phyloP scores from a whole-genome alignment of 2,888 invertebrate genomes.

The Tyria jacobaeae region DNA sequence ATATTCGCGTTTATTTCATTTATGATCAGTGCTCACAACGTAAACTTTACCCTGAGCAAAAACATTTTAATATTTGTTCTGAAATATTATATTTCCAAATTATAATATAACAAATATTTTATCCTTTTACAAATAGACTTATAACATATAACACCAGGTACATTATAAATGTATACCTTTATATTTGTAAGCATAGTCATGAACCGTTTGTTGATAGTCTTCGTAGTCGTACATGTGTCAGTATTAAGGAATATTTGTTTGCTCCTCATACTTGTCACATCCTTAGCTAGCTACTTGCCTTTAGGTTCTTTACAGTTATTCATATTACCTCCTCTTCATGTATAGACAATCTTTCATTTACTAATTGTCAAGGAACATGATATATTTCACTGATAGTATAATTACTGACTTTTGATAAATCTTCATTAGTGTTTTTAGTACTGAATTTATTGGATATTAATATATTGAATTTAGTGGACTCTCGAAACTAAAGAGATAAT shows the following conservation, averaged over 20 bases:
- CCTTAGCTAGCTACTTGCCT: slow-evolving; percentile 8
- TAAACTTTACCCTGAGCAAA: too few relatives aligned
- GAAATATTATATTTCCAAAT: too few relatives aligned
- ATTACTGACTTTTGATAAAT: slow-evolving; percentile 26
- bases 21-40: too few relatives aligned
- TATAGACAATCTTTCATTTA: slow-evolving; percentile 49
- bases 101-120: too few relatives aligned
- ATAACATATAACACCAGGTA: too few relatives aligned
- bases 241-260: slow-evolving; percentile 26
- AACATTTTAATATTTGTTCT: too few relatives aligned
- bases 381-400: slow-evolving; percentile 26
- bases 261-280: slow-evolving; percentile 26
- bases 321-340: slow-evolving; percentile 42
- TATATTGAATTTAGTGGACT: too few relatives aligned
- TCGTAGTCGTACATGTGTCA: slow-evolving; percentile 16
- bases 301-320: slow-evolving; percentile 47
- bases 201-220: slow-evolving; percentile 21
- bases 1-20: too few relatives aligned
- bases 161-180: neutral
- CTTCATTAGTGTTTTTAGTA: slow-evolving; percentile 29
- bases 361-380: slow-evolving; percentile 41
- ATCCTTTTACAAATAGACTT: too few relatives aligned
- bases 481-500: too few relatives aligned
- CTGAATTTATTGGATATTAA: slow-evolving; percentile 14
- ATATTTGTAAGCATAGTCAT: neutral